Conservation (phyloP, 2,113 vertebrate genomes). For the Scatophagus argus region DNA sequence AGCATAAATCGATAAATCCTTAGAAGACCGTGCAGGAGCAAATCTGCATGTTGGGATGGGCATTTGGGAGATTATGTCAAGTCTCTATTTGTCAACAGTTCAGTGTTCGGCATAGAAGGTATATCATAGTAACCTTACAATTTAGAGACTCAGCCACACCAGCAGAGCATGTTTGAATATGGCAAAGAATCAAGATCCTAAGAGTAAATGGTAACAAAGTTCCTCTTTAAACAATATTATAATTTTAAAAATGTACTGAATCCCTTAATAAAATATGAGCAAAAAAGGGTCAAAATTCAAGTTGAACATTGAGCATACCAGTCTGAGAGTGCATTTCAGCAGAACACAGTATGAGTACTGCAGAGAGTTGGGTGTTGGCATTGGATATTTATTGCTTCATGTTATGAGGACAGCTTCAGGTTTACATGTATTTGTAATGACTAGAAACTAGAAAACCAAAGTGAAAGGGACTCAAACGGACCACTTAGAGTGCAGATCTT, state of each 20-base stretch:
- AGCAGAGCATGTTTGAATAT: not conserved
- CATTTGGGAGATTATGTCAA: not conserved
- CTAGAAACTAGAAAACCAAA: no score
- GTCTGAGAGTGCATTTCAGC: conserved; percentile 14
- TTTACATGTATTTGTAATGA: no score
- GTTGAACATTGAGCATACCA: not conserved
- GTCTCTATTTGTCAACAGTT: not conserved
- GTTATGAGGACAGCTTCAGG: conserved; percentile 1
- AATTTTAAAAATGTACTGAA: conserved; percentile 23
- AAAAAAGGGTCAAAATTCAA: conserved; percentile 6
- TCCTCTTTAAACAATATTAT: not conserved
- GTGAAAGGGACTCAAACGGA: no score
- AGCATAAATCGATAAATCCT: conserved; percentile 14
- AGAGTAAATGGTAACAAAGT: conserved; percentile 1
- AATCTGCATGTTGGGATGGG: not conserved
- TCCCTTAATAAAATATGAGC: not conserved
- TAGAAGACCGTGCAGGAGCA: not conserved
- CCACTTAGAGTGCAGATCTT: no score
- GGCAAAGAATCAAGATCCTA: not conserved
- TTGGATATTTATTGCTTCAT: conserved; percentile 13
- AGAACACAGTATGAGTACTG: not conserved
- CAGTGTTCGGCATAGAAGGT: not conserved
- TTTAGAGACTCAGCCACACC: not conserved
- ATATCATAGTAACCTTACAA: not conserved
- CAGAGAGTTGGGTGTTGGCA: not conserved